A percentile compares a stretch with the other conserved stretches of the same genome.
Evolutionary conservation across 2,797 vertebrate species (phyloP).

Genomic region (Centroberyx gerrardi): DNA sequence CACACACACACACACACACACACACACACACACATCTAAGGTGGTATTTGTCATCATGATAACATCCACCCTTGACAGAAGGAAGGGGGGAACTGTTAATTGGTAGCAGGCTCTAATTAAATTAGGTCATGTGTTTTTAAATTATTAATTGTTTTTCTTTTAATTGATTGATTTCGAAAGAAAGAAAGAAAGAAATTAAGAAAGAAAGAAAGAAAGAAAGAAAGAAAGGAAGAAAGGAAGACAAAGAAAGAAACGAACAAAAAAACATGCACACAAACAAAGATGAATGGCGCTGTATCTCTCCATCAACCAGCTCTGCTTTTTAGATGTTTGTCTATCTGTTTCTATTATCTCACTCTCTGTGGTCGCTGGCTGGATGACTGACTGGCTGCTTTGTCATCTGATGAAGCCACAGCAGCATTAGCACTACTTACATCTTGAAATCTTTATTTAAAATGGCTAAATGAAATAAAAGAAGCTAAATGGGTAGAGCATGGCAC

Average conservation of each 20-base stretch:
- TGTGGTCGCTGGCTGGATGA: neutral
- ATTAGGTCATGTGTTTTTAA: constrained; percentile 43
- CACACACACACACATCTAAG: constrained; percentile 65
- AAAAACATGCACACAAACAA: no score
- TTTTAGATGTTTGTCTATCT: constrained; percentile 23
- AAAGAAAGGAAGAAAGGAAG: no score
- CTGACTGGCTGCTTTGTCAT: neutral
- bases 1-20: constrained; percentile 10
- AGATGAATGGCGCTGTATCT: no score
- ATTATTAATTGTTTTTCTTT: constrained; percentile 60
- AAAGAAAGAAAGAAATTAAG: constrained; percentile 14
- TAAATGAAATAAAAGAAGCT: no score
- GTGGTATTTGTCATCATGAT: constrained; percentile 91
- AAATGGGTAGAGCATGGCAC: no score
- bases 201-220: constrained; percentile 7
- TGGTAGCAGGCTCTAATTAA: constrained; percentile 95
- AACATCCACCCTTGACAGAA: constrained; percentile 90
- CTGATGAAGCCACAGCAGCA: no score
- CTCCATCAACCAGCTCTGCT: no score
- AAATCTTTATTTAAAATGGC: no score
- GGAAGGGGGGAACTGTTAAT: constrained; percentile 91
- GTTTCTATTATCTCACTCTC: neutral
- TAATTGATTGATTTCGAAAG: constrained; percentile 35
- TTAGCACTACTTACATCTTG: no score
- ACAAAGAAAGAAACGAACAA: no score